Base-by-base conservation (phyloP, 1,140 invertebrate genomes). In the Diploscapter pachys region DNA sequence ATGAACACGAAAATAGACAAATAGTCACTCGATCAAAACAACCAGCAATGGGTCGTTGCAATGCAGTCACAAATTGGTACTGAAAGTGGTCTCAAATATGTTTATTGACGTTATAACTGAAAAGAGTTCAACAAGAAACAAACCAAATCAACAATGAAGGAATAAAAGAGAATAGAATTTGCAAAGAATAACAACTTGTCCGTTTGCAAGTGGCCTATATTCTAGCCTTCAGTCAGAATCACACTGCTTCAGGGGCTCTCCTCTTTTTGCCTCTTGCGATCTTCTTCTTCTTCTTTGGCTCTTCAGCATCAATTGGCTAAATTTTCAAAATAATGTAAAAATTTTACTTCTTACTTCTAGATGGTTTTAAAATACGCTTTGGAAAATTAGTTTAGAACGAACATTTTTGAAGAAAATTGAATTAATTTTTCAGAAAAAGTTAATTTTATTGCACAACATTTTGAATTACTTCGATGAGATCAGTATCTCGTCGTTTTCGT, bases 261-360 rank as follows among this genome's bases (percentile, higher is more conserved):
- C 51, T n/a, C n/a, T 55, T 9, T 9, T 31, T 68, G 6, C 31
- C 57, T 68, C 51, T 31, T 11, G 53, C 52, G 52, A 55, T 68
- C 50, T 68, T 68, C 31, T 52, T 9, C 51, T 68, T 68, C 66
- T 68, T 68, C 66, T 6, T 5, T 11, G 66, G 66, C 66, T 68
- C 66, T 54, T 11, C 9, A 31, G 57, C 57, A 11, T 68, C 49
- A 53, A 53, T 9, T 9, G 56, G 1, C 66, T 68, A 53, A 8
- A 51, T 9, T 68, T 53, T 53, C 13, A 5, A 48, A 6, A 52
- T 54, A 8, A n/a, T 5, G 8, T 52, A 2, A 48, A 68, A 48
- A 68, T 50, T 9, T 54, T 50, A 53, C 51, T 54, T 52, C 50
- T 68, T 52, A 64, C 66, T 55, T 68, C 66, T 31, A 31, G 31